These are phyloP conservation scores for Sepioteuthis lessoniana DNA, from an alignment of 2,888 invertebrate genomes.

Conservation along the genomic window DNA sequence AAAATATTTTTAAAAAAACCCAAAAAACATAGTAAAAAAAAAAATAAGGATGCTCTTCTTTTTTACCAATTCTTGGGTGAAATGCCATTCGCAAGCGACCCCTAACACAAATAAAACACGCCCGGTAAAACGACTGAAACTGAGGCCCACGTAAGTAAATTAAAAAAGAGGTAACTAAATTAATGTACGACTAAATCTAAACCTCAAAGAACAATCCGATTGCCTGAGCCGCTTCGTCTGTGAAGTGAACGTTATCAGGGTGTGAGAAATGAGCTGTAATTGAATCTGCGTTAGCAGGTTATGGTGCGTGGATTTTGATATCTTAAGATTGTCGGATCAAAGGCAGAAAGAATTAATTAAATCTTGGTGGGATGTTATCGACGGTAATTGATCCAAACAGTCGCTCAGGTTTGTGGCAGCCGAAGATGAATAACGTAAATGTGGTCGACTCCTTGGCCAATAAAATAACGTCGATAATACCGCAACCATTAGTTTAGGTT, in stretches of 20 bases:
- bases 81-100: not conserved
- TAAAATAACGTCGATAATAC: too few relatives aligned
- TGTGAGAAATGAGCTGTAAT: not conserved
- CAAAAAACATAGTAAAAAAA: too few relatives aligned
- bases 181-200: not conserved
- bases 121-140: not conserved
- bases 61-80: too few relatives aligned
- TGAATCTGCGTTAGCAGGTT: not conserved
- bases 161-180: not conserved
- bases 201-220: not conserved
- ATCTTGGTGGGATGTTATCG: too few relatives aligned
- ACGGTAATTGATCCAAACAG: too few relatives aligned
- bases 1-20: too few relatives aligned
- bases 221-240: not conserved
- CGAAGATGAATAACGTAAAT: too few relatives aligned
- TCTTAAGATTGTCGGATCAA: not conserved
- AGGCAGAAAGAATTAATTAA: not conserved
- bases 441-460: too few relatives aligned
- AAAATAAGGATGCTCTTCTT: too few relatives aligned
- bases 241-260: not conserved
- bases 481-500: too few relatives aligned
- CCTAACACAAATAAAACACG: not conserved
- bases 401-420: not conserved
- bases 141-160: not conserved
- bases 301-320: not conserved